Conservation (phyloP, 2,888 invertebrate species). For the Galerucella calmariensis region DNA sequence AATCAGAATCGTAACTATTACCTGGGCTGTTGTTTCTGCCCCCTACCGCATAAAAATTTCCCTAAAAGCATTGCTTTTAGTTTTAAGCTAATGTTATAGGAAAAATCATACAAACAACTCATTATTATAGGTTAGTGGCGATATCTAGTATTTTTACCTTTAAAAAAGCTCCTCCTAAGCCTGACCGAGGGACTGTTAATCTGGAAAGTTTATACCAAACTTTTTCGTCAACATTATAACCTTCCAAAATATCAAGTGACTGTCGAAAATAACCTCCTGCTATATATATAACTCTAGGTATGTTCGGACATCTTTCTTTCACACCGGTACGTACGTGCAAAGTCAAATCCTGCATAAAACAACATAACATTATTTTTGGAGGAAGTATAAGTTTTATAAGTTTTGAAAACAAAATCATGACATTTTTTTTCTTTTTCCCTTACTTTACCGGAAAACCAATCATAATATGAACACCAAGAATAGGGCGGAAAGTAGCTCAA, state of each 20-base stretch:
- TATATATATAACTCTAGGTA: conserved; percentile 89
- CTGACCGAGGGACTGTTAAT: conserved; percentile 88
- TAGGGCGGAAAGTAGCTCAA: no score
- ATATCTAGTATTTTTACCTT: conserved; percentile 67
- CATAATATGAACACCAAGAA: no score
- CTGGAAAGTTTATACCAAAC: conserved; percentile 85
- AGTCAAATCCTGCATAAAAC: conserved; percentile 76
- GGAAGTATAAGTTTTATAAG: not conserved
- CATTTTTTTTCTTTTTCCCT: no score
- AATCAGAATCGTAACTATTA: conserved; percentile 86
- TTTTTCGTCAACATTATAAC: conserved; percentile 87
- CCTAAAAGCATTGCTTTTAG: conserved; percentile 64
- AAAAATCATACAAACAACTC: no score
- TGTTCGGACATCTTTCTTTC: conserved; percentile 87
- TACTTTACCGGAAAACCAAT: no score
- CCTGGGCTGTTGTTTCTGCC: conserved; percentile 92
- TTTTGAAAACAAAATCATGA: conserved; percentile 9
- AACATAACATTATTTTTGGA: not conserved
- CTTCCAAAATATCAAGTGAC: conserved; percentile 88
- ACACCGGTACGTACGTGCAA: conserved; percentile 87
- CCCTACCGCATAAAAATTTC: conserved; percentile 91
- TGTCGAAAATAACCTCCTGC: conserved; percentile 91
- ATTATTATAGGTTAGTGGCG: no score
- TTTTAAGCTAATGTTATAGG: not conserved
- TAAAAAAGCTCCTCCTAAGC: conserved; percentile 86